Conservation (phyloP, 1,140 invertebrate species). For the Drusus annulatus region DNA sequence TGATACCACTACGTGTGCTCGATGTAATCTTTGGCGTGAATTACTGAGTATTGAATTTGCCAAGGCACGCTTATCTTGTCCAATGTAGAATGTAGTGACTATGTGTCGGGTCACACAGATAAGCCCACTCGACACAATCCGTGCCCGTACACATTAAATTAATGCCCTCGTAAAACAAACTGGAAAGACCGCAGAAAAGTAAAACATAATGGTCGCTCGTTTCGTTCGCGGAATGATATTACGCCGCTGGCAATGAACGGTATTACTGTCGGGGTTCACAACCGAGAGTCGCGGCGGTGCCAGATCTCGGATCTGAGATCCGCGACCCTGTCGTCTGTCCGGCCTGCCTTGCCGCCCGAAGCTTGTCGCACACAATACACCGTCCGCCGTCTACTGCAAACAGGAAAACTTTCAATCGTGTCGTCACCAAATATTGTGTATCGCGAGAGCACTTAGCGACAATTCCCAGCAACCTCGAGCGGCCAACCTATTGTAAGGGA, state of each 20-base stretch:
- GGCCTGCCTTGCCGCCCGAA: too few relatives aligned
- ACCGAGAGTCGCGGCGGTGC: slow-evolving; percentile 40
- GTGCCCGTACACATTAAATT: slow-evolving; percentile 1
- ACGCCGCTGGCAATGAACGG: slow-evolving; percentile 41
- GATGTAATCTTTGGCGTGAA: too few relatives aligned
- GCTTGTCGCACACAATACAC: neutral
- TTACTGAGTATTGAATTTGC: too few relatives aligned
- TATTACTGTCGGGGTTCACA: slow-evolving; percentile 45
- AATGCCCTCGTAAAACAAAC: slow-evolving; percentile 27
- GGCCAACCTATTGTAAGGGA: neutral
- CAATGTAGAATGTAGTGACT: too few relatives aligned
- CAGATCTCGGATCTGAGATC: neutral
- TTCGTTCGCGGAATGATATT: slow-evolving; percentile 31
- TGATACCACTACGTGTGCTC: too few relatives aligned
- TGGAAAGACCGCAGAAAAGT: slow-evolving; percentile 23
- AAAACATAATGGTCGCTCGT: slow-evolving; percentile 3
- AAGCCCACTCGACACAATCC: neutral
- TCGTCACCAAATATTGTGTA: slow-evolving; percentile 11
- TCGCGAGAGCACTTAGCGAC: neutral
- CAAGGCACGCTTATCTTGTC: too few relatives aligned
- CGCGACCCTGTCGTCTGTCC: neutral
- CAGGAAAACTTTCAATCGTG: slow-evolving; percentile 29
- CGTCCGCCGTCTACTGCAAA: slow-evolving; percentile 8
- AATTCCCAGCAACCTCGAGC: neutral
- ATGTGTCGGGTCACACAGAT: too few relatives aligned